Evolutionary conservation across 1,140 invertebrate species (phyloP), one percentile per base, ranked within the genome.

Genomic region (Aethina tumida): DNA sequence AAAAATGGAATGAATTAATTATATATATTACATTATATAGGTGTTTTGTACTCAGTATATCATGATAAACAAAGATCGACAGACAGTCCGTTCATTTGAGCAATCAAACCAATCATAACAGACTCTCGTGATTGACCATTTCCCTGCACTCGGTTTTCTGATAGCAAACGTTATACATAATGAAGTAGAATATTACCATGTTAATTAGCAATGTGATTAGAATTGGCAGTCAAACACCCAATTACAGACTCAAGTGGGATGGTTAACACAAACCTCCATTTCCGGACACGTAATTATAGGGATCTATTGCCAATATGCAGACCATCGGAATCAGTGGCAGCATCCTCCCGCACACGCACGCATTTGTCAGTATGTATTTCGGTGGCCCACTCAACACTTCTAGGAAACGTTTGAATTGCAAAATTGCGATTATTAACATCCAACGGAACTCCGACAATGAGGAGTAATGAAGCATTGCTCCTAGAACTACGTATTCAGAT

Each of bases 321-420:
- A 53, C 20, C 3, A 63, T 53, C 7, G 56, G 56, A n/a, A 59
- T 20, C 7, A 55, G 7, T 16, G 60, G 60, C 20, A 58, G 40
- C 8, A 47, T 32, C 56, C 59, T 61, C 8, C 51, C 58, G 35
- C 55, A 52, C 8, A 60, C 33, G n/a, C 50, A 54, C 4, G 57
- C 37, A 45, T 64, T 64, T 0, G 56, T 25, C 3, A 65, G 15
- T 19, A 63, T 28, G 17, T 55, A 49, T 7, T 52, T 49, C 9
- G 51, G 49, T 26, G 70, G 57, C 10, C 44, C 63, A 1, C 71
- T 67, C 7, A 77, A 56, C 1, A 77, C 71, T 25, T 63, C 58
- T 0, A 78, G 73, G 38, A 74, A 76, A 28, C 74, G 60, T 36
- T 70, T 66, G 51, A 76, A 78, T 50, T 79, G 76, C 29, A 77